phyloP scores from a whole-genome alignment of 1,140 invertebrate genomes.

The Calliphora vicina region DNA sequence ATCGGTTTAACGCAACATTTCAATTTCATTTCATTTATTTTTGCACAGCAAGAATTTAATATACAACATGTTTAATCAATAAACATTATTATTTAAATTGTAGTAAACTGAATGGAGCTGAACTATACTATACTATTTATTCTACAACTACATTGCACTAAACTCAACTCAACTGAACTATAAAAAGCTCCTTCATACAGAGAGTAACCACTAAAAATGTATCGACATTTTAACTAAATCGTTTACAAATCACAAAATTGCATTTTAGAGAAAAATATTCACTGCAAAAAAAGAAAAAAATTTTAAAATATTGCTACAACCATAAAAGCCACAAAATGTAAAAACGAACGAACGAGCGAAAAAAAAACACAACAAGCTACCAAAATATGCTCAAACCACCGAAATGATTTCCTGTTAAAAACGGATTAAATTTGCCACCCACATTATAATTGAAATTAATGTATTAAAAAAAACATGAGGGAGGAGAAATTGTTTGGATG shows the following conservation, averaged over 20 bases:
- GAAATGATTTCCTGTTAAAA: constrained; percentile 1
- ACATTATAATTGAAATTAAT: constrained; percentile 11
- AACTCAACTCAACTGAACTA: not conserved
- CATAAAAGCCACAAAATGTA: not conserved
- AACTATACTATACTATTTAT: no score
- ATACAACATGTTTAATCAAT: constrained; percentile 1
- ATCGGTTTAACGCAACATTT: not conserved
- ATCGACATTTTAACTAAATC: not conserved
- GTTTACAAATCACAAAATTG: not conserved
- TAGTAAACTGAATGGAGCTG: no score
- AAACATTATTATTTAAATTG: not conserved
- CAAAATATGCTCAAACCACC: not conserved
- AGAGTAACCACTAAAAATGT: not conserved
- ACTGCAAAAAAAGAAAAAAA: not conserved
- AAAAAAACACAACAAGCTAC: not conserved
- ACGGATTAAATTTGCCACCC: not conserved
- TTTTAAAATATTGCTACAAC: not conserved
- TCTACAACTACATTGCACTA: not conserved
- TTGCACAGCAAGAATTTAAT: constrained; percentile 1
- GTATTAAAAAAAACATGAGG: not conserved
- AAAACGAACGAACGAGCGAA: not conserved
- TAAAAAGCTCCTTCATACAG: not conserved
- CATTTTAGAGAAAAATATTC: not conserved
- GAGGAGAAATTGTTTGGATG: not conserved
- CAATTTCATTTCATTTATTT: not conserved